Evolutionary conservation across 2,797 vertebrate genomes (phyloP), one percentile per base, ranked within the genome.

Genomic region (Lacerta agilis): DNA sequence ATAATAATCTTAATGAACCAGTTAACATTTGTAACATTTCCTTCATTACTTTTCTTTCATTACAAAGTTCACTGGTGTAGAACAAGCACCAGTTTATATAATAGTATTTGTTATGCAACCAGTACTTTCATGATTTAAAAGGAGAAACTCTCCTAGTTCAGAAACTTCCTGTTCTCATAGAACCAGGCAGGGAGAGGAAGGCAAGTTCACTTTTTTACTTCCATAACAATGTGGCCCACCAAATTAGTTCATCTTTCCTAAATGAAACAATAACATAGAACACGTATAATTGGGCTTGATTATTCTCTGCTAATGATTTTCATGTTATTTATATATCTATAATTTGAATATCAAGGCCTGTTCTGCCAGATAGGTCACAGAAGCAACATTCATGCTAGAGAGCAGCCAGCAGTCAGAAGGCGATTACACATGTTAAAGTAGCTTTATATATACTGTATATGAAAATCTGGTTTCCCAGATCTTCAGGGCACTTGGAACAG

Each of bases 291-390:
- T 69, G n/a, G 41, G 18, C 86, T 67, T 87, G 88, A 58, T 77
- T 89, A 58, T 90, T 77, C 17, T 79, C 88, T 89, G 94, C 93
- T 94, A 92, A 93, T 94, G 0, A 95, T 94, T 94, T 87, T 88
- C 87, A 85, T 58, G 61, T 33, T 79, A 75, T 7, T 38, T 77
- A n/a, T 49, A 85, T 33, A 87, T 87, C 38, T 75, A 67, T 23
- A 25, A 79, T 87, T 88, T 38, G 49, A 91, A 88, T n/a, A 87
- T 82, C 33, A 76, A 25, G 84, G 88, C 55, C 86, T 91, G 72
- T 85, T 90, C 82, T 11, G 0, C 91, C 86, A 29, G 85, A 86
- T 80, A 0, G 17, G 66, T 29, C 78, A 72, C 0, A 0, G 85
- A 80, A 94, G 82, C 0, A 1, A 33, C 73, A 66, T 11, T 64